A percentile compares a stretch with the other conserved stretches of the same genome.
phyloP scores from a whole-genome alignment of 2,113 vertebrate genomes.

The Takifugu bimaculatus region DNA sequence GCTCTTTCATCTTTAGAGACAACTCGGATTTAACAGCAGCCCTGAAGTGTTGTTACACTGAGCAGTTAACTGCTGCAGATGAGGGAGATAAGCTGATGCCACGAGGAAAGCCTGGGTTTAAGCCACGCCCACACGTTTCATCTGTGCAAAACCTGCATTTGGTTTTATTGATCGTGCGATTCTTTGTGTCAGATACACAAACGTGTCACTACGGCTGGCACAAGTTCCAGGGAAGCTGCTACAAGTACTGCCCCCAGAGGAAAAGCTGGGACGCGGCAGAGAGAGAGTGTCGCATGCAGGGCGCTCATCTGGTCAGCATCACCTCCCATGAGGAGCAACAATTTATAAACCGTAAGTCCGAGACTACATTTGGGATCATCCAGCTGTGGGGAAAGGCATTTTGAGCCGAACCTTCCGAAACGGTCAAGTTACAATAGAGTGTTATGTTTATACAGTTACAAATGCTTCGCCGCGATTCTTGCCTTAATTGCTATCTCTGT shows the following conservation, averaged over 20 bases:
- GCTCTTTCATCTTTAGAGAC: constrained; percentile 10
- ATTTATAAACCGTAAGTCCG: constrained; percentile 91
- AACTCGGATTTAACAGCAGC: constrained; percentile 8
- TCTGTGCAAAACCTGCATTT: too few relatives aligned
- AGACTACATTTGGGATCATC: background rate
- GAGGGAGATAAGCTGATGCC: background rate
- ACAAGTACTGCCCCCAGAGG: constrained; percentile 89
- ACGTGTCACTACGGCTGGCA: constrained; percentile 94
- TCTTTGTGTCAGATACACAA: constrained; percentile 81
- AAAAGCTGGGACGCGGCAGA: constrained; percentile 94
- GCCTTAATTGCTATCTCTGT: constrained; percentile 5
- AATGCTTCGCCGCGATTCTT: constrained; percentile 57
- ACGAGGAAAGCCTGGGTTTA: too few relatives aligned
- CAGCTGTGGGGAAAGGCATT: background rate
- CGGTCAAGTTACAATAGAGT: background rate
- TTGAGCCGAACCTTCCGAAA: too few relatives aligned
- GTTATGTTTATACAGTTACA: background rate
- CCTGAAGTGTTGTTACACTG: background rate
- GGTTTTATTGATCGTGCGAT: constrained; percentile 8
- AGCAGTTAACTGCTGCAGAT: constrained; percentile 9
- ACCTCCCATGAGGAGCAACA: constrained; percentile 88
- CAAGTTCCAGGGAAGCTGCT: constrained; percentile 97
- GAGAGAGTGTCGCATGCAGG: constrained; percentile 91
- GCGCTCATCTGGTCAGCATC: constrained; percentile 90
- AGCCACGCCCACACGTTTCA: too few relatives aligned